Percentiles rank a stretch among this genome's conserved stretches.
Conservation (phyloP, 2,113 vertebrate genomes). For the Tachysurus vachellii region DNA sequence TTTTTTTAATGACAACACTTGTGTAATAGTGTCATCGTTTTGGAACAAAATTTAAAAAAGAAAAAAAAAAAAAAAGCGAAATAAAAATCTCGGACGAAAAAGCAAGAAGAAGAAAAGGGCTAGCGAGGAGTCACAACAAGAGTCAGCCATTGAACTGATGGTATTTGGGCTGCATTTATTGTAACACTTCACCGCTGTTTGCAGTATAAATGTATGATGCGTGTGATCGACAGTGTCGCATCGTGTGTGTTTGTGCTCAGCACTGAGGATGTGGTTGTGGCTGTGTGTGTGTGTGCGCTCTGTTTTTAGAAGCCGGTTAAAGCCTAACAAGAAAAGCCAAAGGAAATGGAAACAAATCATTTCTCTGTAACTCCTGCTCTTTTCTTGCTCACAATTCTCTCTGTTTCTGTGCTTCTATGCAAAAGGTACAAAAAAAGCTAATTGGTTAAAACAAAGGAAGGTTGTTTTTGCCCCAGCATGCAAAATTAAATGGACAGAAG, state of each 20-base stretch:
- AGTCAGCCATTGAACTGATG: not conserved
- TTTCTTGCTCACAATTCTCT: slow-evolving; percentile 7
- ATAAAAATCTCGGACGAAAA: not conserved
- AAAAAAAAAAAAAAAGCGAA: not conserved
- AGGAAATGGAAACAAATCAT: slow-evolving; percentile 73
- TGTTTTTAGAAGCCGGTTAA: slow-evolving; percentile 60
- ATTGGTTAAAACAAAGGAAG: not conserved
- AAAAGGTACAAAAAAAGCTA: not conserved
- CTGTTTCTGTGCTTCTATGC: not conserved
- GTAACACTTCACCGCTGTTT: not conserved
- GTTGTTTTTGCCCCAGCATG: not conserved
- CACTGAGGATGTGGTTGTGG: slow-evolving; percentile 72
- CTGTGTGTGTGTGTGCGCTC: slow-evolving; percentile 44
- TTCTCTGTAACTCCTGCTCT: slow-evolving; percentile 17
- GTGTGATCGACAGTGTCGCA: slow-evolving; percentile 46
- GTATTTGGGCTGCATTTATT: not conserved
- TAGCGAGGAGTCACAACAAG: not conserved
- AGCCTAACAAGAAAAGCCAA: slow-evolving; percentile 64
- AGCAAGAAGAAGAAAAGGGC: not conserved
- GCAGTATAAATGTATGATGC: slow-evolving; percentile 41
- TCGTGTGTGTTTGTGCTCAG: slow-evolving; percentile 55
- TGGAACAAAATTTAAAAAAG: not conserved
- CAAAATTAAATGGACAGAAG: not conserved
- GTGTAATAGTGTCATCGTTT: not conserved
- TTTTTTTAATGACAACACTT: not conserved